Percentiles rank a stretch among this genome's conserved stretches.
Evolutionary conservation across 2,888 invertebrate genomes (phyloP).

Genomic region (Drosophila recens): DNA sequence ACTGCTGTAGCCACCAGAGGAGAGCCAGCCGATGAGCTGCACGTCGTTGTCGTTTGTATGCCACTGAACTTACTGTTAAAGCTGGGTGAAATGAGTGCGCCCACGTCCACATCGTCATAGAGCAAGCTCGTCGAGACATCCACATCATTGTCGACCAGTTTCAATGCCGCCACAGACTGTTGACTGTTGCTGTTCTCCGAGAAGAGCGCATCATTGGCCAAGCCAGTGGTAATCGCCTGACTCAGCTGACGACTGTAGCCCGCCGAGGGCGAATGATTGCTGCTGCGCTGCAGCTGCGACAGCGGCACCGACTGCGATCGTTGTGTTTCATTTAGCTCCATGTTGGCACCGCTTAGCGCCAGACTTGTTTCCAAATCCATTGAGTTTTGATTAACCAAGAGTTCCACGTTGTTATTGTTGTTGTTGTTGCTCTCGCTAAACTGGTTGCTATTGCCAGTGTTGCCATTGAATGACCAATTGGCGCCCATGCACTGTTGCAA

Average conservation of each 20-base stretch:
- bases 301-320: slow-evolving; percentile 93
- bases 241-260: slow-evolving; percentile 75
- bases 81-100: slow-evolving; percentile 80
- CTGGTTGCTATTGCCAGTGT: slow-evolving; percentile 22
- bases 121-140: slow-evolving; percentile 67
- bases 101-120: slow-evolving; percentile 77
- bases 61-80: slow-evolving; percentile 78
- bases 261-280: slow-evolving; percentile 79
- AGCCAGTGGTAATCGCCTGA: slow-evolving; percentile 29
- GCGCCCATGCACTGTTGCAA: slow-evolving; percentile 72
- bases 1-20: slow-evolving; percentile 82
- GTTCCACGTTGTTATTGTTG: slow-evolving; percentile 82
- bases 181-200: slow-evolving; percentile 82
- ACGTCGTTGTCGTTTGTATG: slow-evolving; percentile 75
- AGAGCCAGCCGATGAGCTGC: slow-evolving; percentile 81
- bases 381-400: slow-evolving; percentile 81
- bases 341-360: slow-evolving; percentile 62
- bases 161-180: slow-evolving; percentile 62
- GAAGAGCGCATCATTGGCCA: slow-evolving; percentile 58
- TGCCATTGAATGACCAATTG: slow-evolving; percentile 58
- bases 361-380: slow-evolving; percentile 82
- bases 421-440: slow-evolving; percentile 42
- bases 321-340: slow-evolving; percentile 72
- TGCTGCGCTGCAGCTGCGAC: slow-evolving; percentile 78
- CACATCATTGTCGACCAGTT: slow-evolving; percentile 65